Conservation (phyloP, 2,113 vertebrate genomes). For the Hyperoodon ampullatus region DNA sequence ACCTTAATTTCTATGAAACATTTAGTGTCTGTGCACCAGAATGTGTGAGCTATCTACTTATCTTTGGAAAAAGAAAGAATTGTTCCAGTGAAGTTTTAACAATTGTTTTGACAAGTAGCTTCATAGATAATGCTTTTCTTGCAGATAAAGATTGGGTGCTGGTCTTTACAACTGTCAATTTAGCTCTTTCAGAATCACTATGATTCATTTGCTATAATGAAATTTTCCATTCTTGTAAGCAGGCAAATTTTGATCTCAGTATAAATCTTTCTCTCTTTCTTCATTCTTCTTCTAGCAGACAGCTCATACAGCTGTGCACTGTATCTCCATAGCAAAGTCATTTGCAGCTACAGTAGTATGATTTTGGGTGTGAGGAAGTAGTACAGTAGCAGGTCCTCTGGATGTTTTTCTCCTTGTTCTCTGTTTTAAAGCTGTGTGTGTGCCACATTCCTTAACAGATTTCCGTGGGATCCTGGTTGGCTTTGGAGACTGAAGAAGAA, state of each 20-base stretch:
- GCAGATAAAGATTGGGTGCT: neutral
- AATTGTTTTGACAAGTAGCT: slow-evolving; percentile 1
- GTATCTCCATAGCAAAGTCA: neutral
- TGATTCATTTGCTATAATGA: neutral
- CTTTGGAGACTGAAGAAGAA: slow-evolving; percentile 60
- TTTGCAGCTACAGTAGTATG: neutral
- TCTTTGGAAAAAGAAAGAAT: slow-evolving; percentile 29
- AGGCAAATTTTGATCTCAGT: slow-evolving; percentile 5
- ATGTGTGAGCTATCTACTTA: neutral
- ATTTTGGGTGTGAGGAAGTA: accelerated
- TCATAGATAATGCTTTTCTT: slow-evolving; percentile 6
- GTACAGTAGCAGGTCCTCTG: neutral
- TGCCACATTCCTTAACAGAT: neutral
- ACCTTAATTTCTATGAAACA: neutral
- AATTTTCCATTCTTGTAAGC: neutral
- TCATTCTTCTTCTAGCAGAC: neutral
- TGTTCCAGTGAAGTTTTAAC: slow-evolving; percentile 2
- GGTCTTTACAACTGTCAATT: neutral
- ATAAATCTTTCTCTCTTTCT: neutral
- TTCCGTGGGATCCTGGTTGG: neutral
- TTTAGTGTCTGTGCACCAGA: neutral
- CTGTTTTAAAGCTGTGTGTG: accelerated
- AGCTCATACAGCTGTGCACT: neutral
- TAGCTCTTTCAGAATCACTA: neutral
- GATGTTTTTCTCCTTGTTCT: neutral